A percentile compares a stretch with the other conserved stretches of the same genome.
phyloP scores from a whole-genome alignment of 1,140 invertebrate species.

The Ostrea denselamellosa region DNA sequence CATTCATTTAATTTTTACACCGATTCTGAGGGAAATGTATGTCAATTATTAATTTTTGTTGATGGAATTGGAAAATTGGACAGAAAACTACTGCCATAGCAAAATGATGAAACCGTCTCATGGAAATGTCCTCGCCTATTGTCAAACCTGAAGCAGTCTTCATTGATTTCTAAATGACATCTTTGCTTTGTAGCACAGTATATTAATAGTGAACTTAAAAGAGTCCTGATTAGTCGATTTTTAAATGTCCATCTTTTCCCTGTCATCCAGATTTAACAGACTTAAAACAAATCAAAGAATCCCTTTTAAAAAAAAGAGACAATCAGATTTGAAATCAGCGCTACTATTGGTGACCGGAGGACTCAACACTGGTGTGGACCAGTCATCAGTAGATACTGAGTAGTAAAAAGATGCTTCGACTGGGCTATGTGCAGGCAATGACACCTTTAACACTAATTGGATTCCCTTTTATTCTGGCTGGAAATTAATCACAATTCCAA shows the following conservation, averaged over 20 bases:
- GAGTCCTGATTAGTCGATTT: slow-evolving; percentile 26
- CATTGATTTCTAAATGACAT: slow-evolving; percentile 36
- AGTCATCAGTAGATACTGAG: neutral
- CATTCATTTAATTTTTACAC: neutral
- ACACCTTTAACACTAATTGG: neutral
- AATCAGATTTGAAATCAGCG: slow-evolving; percentile 13
- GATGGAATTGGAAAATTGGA: neutral
- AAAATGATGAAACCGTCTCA: slow-evolving; percentile 12
- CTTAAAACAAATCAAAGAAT: neutral
- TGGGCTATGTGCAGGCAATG: slow-evolving; percentile 2
- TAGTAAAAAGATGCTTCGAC: neutral
- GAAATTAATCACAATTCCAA: slow-evolving; percentile 38
- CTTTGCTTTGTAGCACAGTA: slow-evolving; percentile 20
- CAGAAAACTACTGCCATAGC: neutral
- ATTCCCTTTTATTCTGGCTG: slow-evolving; percentile 4
- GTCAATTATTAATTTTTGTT: slow-evolving; percentile 22
- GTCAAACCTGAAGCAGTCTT: slow-evolving; percentile 1
- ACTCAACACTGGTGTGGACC: neutral
- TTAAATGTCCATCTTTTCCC: slow-evolving; percentile 5
- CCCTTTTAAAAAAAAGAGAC: neutral
- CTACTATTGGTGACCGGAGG: neutral
- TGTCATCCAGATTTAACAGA: neutral
- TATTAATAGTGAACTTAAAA: slow-evolving; percentile 27
- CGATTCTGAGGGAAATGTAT: neutral
- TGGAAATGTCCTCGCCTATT: neutral